Evolutionary conservation across 1,140 invertebrate species (phyloP).

Genomic region (Cydia strobilella): DNA sequence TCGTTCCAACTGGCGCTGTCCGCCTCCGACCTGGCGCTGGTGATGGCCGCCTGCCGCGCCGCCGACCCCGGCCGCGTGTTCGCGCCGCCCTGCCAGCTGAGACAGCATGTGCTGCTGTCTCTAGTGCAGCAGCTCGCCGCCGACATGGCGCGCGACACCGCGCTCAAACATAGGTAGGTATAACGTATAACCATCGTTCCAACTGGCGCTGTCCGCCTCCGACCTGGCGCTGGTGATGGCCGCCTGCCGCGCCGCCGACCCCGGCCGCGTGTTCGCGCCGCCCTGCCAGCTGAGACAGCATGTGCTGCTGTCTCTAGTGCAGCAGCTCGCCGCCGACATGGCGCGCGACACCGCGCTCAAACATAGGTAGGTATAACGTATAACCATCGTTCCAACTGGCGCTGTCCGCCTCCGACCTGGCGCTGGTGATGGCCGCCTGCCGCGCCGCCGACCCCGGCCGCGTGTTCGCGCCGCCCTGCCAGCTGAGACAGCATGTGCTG

Average conservation of each 20-base stretch:
- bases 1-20: conserved; percentile 93
- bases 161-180: conserved; percentile 79
- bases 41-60: conserved; percentile 91
- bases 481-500: conserved; percentile 91
- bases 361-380: conserved; percentile 81
- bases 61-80: conserved; percentile 90
- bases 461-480: conserved; percentile 87
- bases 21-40: conserved; percentile 90
- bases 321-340: conserved; percentile 95
- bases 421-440: conserved; percentile 91
- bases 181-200: conserved; percentile 96
- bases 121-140: conserved; percentile 95
- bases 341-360: conserved; percentile 83
- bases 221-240: conserved; percentile 92
- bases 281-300: conserved; percentile 89
- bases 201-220: conserved; percentile 92
- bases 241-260: conserved; percentile 90
- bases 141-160: conserved; percentile 90
- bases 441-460: conserved; percentile 87
- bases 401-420: conserved; percentile 91
- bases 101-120: conserved; percentile 93
- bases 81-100: conserved; percentile 84
- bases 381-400: conserved; percentile 97
- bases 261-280: conserved; percentile 86
- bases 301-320: conserved; percentile 94